Conservation (phyloP, 2,888 invertebrate species). For the Cylindroiulus punctatus region DNA sequence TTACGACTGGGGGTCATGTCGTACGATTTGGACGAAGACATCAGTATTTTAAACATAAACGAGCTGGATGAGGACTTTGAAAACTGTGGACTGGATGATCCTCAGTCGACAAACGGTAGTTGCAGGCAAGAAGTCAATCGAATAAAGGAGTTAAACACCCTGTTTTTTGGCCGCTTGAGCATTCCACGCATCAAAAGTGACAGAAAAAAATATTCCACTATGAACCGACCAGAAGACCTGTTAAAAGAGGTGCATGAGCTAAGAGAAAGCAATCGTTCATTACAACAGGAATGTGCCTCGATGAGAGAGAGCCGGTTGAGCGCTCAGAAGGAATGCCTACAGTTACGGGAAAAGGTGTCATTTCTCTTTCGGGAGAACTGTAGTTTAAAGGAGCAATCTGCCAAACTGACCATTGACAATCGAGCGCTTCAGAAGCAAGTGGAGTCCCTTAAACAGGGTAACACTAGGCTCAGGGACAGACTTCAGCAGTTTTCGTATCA, state of each 20-base stretch:
- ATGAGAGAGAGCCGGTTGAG: neutral
- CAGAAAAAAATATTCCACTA: neutral
- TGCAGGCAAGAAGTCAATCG: neutral
- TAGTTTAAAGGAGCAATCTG: constrained; percentile 53
- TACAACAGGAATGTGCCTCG: constrained; percentile 43
- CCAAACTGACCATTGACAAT: constrained; percentile 55
- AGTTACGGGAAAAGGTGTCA: constrained; percentile 54
- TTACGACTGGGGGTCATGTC: constrained; percentile 36
- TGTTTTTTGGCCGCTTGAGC: neutral
- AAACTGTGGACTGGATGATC: neutral
- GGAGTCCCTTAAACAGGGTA: constrained; percentile 8
- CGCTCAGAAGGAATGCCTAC: constrained; percentile 47
- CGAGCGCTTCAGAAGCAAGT: constrained; percentile 46
- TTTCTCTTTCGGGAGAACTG: constrained; percentile 55
- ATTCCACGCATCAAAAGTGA: neutral
- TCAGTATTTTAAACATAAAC: constrained; percentile 26
- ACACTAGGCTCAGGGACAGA: constrained; percentile 48
- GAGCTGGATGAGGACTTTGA: constrained; percentile 29
- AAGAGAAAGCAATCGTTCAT: constrained; percentile 1
- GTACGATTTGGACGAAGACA: constrained; percentile 45
- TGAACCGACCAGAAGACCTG: constrained; percentile 36
- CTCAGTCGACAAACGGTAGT: neutral
- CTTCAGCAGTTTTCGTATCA: constrained; percentile 54
- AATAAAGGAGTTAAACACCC: neutral
- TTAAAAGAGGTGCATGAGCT: constrained; percentile 48